Base-by-base conservation (phyloP, 2,888 invertebrate species). In the Callosobruchus maculatus region DNA sequence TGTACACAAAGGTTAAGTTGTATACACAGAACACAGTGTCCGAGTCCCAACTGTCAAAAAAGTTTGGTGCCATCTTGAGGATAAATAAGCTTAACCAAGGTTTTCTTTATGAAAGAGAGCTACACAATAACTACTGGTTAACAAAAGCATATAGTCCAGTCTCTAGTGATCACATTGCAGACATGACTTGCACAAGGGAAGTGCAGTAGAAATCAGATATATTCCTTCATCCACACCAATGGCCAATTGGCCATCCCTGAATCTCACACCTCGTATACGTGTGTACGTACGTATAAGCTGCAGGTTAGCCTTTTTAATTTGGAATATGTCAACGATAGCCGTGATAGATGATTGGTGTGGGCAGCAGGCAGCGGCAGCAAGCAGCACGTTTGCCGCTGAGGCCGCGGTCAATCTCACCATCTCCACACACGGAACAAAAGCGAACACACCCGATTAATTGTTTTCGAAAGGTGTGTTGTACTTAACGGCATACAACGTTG, bases 281-380 rank as follows among this genome's bases (percentile, higher is more conserved):
- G 7, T 26, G 26, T 49, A 30, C 30, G 30, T 5, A 49, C 49
- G 49, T 49, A 49, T 49, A 49, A 49, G 49, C 22, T 68, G 22
- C 68, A 68, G 84, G 84, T 86, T 85, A 85, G 85, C 85, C 86
- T 86, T 87, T 87, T 87, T 87, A 87, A 87, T 87, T 87, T 87
- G 83, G 85, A 85, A 87, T 86, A 85, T 86, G 87, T 87, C 87
- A 87, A 87, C 87, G 86, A 86, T 87, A 84, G 84, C 80, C 79
- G 86, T 87, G 87, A 87, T 87, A 87, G 87, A 87, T 87, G 87
- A 86, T 85, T 82, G 82, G 86, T 84, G 86, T 86, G 86, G 87
- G 87, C 83, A 82, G 85, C 79, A 83, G 49, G 49, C 49, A 26
- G 26, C 49, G 7, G 26, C 26, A 49, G 49, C 49, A 49, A 49